Conservation (phyloP, 1,140 invertebrate species). For the Venturia canescens region DNA sequence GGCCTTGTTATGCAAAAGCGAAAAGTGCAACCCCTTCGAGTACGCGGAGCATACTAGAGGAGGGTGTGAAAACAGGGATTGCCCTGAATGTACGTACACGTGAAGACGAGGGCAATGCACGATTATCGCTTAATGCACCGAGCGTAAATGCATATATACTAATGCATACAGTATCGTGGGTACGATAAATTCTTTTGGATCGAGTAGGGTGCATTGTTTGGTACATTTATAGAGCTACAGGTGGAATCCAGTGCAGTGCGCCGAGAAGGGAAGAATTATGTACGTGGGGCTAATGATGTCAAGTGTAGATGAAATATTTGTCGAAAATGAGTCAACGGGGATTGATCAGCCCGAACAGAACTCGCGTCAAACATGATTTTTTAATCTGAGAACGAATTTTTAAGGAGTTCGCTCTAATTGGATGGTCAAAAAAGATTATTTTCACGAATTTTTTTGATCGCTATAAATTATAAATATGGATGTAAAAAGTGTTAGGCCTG, state of each 20-base stretch:
- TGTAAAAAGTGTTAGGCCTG: too few relatives aligned
- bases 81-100: constrained; percentile 11
- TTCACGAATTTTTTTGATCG: too few relatives aligned
- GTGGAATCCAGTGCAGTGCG: neutral
- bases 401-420: too few relatives aligned
- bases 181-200: constrained; percentile 18
- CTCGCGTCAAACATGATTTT: too few relatives aligned
- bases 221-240: constrained; percentile 1
- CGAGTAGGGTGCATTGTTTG: neutral
- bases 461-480: too few relatives aligned
- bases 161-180: neutral
- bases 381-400: too few relatives aligned
- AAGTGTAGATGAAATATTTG: neutral
- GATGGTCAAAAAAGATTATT: too few relatives aligned
- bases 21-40: constrained; percentile 33
- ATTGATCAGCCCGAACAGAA: too few relatives aligned
- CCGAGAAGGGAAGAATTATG: neutral
- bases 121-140: constrained; percentile 6
- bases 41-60: neutral
- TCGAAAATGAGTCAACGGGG: too few relatives aligned
- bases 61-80: constrained; percentile 33
- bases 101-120: constrained; percentile 11
- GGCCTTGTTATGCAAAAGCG: constrained; percentile 60
- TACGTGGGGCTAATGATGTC: neutral
- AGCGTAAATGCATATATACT: neutral